Evolutionary conservation across 2,797 vertebrate genomes (phyloP).

Genomic region (Poeciliopsis presidionis): DNA sequence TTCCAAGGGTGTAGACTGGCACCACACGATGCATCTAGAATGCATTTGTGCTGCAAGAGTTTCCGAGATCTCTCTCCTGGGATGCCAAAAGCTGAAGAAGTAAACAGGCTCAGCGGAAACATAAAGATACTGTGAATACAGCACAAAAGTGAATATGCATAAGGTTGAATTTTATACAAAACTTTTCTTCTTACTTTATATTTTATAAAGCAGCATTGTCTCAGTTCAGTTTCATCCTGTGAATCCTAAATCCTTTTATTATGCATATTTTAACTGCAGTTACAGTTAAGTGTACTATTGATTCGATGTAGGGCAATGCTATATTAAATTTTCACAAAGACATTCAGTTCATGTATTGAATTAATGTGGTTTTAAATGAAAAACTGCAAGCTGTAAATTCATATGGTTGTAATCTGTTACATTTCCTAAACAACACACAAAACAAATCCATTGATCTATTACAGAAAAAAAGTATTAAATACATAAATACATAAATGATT

Average conservation of each 20-base stretch:
- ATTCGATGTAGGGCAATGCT: not conserved
- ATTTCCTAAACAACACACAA: not conserved
- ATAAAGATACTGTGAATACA: not conserved
- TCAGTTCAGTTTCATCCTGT: not conserved
- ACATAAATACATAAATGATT: not conserved
- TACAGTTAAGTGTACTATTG: not conserved
- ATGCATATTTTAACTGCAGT: not conserved
- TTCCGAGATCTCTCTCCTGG: conserved; percentile 31
- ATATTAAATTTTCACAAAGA: not conserved
- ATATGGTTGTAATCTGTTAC: not conserved
- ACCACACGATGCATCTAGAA: conserved; percentile 33
- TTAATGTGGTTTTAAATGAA: not conserved
- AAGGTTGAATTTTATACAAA: not conserved
- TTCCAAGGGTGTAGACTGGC: conserved; percentile 11
- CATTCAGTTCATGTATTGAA: not conserved
- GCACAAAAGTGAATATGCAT: not conserved
- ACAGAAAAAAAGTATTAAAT: not conserved
- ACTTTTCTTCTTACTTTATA: not conserved
- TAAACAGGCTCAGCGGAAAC: conserved; percentile 28
- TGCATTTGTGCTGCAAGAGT: conserved; percentile 31
- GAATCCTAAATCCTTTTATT: not conserved
- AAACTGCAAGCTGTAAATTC: not conserved
- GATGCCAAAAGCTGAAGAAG: conserved; percentile 7
- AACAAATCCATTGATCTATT: not conserved
- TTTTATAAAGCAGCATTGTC: not conserved